Conservation (phyloP, 1,140 invertebrate genomes). For the Philopotamus ludificatus region DNA sequence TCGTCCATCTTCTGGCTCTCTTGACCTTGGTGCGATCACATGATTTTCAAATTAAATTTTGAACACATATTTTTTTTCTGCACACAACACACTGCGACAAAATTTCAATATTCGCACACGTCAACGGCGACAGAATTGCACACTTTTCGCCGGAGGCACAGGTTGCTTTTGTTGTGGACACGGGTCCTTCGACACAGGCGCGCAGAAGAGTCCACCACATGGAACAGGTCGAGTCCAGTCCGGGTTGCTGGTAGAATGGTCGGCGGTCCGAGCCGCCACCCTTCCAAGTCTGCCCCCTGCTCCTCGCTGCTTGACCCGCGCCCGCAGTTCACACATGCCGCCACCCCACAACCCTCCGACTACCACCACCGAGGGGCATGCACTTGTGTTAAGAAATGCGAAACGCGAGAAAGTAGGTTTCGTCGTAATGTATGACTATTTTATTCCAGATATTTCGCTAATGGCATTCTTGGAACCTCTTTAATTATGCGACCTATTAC, state of each 20-base stretch:
- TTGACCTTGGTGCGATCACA: too few species aligned
- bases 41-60: too few species aligned
- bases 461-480: too few species aligned
- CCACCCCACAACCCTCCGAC: not conserved
- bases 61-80: too few species aligned
- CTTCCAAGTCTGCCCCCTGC: not conserved
- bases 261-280: not conserved
- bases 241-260: constrained; percentile 7
- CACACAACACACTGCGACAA: not conserved
- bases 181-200: not conserved
- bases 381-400: constrained; percentile 4
- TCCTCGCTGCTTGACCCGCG: not conserved
- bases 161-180: constrained; percentile 1
- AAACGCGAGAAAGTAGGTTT: too few species aligned
- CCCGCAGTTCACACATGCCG: not conserved
- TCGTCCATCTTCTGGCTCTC: too few species aligned
- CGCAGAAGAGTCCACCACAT: not conserved
- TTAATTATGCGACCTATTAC: too few species aligned
- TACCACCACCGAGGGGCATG: not conserved
- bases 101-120: too few species aligned
- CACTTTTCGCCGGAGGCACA: not conserved
- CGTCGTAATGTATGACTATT: too few species aligned
- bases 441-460: too few species aligned
- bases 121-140: too few species aligned
- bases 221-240: constrained; percentile 8